Evolutionary conservation across 2,888 invertebrate genomes (phyloP), one percentile per base, ranked within the genome.

Genomic region (Vanessa cardui): DNA sequence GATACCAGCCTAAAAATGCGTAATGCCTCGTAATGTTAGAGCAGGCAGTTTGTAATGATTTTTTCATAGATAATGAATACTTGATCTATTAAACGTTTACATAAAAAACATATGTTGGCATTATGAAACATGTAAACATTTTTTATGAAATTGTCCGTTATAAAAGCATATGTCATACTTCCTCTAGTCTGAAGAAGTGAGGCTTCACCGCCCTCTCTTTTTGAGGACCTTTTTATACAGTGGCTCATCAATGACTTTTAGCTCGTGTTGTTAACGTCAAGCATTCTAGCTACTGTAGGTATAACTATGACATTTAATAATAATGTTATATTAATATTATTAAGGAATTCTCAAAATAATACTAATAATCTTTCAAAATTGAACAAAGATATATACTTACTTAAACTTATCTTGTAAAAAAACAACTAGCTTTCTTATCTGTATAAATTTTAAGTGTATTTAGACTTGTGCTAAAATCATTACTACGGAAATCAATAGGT

Each of bases 241-340:
- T 62, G 66, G 62, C 58, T 61, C 69, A 67, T 69, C 67, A 64
- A 71, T 64, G 56, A 60, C 62, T 67, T 71, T 69, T 65, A 60
- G 46, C 50, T 44, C 68, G 69, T 56, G 71, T 64, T 66, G 65
- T 66, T 59, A 62, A 16, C 16, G 26, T 68, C 54, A 33, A 47
- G 56, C n/a, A 21, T 8, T 47, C 45, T 39, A 12, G 12, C 61
- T 58, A 33, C n/a, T 20, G 18, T 6, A 47, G n/a, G n/a, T 18
- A n/a, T 47, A n/a, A 18, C 6, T 49, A 18, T 49, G 49, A 9
- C 2, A 49, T 39, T 39, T 39, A 12, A 39, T 12, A 39, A 39
- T 39, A 39, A 39, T 39, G 12, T 2, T 3, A 3, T 12, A 8
- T 39, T 0, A 39, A 39, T 12, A 39, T 12, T 9, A 12, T 39